These are phyloP conservation scores for Stichodactyla mertensii DNA, from an alignment of 64 coral and sea anemone species.

Conservation along the genomic window DNA sequence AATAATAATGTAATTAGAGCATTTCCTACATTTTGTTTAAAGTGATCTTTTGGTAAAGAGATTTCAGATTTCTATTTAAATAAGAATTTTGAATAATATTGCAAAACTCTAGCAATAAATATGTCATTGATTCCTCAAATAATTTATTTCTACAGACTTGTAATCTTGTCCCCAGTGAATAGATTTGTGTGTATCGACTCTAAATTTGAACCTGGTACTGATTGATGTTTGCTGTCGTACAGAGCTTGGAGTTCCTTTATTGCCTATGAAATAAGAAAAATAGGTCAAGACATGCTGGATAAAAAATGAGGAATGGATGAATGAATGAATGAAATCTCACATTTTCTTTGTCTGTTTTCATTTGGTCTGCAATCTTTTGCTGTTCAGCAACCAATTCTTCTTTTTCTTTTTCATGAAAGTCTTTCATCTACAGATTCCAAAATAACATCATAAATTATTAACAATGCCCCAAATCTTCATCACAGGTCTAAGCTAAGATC, in stretches of 20 bases:
- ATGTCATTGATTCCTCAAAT: neutral
- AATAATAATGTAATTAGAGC: neutral
- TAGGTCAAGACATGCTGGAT: too few species aligned
- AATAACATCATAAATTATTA: neutral
- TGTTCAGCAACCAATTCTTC: conserved; percentile 74
- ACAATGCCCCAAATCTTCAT: neutral
- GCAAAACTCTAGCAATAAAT: conserved; percentile 3
- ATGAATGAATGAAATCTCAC: conserved; percentile 22
- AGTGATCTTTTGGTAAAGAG: neutral
- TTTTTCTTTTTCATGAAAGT: conserved; percentile 95
- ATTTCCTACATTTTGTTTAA: neutral
- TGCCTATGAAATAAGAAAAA: neutral
- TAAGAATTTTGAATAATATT: neutral
- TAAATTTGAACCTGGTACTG: neutral
- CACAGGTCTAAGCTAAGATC: too few species aligned
- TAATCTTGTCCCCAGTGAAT: conserved; percentile 14
- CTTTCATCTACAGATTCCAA: conserved; percentile 66
- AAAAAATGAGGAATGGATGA: neutral
- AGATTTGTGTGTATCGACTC: conserved; percentile 12
- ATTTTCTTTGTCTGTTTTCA: conserved; percentile 72
- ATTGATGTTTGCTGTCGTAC: neutral
- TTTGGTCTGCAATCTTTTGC: conserved; percentile 44
- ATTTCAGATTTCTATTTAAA: neutral
- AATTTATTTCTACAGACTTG: conserved; percentile 14
- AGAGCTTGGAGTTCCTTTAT: neutral